Evolutionary conservation across 2,888 invertebrate genomes (phyloP), one percentile per base, ranked within the genome.

Genomic region (Macroteleia sp.): DNA sequence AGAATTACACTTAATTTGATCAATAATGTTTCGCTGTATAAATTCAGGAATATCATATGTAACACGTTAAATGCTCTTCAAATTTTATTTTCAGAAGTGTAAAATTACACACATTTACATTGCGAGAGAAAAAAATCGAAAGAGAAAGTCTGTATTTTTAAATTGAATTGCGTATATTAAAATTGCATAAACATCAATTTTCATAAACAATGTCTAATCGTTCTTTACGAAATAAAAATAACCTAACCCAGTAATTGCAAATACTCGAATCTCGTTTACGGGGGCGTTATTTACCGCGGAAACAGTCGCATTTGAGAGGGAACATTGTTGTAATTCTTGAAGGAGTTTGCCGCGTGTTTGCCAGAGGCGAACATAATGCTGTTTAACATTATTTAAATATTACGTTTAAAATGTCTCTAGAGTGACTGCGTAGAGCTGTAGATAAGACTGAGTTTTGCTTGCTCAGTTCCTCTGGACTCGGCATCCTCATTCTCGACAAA

Each of bases 311-410:
- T 57, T 52, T 64, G 52, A 36, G 62, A 70, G 76, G 64, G 76
- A 50, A 70, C 69, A 42, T 64, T 70, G 69, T 76, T 46, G 42
- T 69, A 54, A 56, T 41, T 62, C 48, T 56, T 64, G 75, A 69
- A 69, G 61, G 61, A 75, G 76, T 46, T 75, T 39, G 75, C 62
- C 56, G 61, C 50, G 67, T 87, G 83, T 87, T 87, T 87, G 82
- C 80, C 80, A 69, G 81, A 77, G 87, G 79, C 82, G 83, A 83
- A 82, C 86, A 84, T 82, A 66, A 78, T 82, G 82, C 78, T 80
- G 85, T 86, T 87, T 86, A 87, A 88, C 87, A 88, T 87, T 87
- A 87, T 88, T 88, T 88, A 87, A 88, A 88, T 87, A 88, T 88
- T 85, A 87, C 87, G 84, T 77, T 75, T 74, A 78, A 80, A 80